These are phyloP conservation scores for Auanema freiburgensis DNA, from an alignment of 2,888 invertebrate species.

Conservation along the genomic window DNA sequence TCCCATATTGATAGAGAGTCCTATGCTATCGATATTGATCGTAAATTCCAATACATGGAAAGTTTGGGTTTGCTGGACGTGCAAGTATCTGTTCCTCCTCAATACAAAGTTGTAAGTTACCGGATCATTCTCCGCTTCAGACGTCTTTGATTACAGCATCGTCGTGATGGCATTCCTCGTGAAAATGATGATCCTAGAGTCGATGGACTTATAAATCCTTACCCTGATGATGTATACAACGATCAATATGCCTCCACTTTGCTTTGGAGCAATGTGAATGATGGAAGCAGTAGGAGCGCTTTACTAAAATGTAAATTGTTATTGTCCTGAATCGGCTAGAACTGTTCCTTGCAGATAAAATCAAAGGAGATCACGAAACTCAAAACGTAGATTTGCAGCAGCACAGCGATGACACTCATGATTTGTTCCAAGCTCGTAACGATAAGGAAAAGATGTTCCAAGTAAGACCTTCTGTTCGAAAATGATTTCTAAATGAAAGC, in stretches of 20 bases:
- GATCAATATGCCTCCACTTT: constrained; percentile 5
- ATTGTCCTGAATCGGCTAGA: not conserved
- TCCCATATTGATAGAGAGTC: constrained; percentile 32
- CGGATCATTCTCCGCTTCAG: not conserved
- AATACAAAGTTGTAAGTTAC: constrained; percentile 42
- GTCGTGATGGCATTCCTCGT: constrained; percentile 4
- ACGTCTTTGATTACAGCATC: not conserved
- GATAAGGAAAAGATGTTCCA: constrained; percentile 29
- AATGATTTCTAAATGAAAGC: not conserved
- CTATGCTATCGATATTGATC: constrained; percentile 51
- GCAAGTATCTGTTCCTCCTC: constrained; percentile 46
- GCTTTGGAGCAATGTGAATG: constrained; percentile 20
- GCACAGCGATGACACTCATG: constrained; percentile 20
- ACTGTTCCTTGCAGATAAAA: constrained; percentile 9
- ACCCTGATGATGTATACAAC: constrained; percentile 13
- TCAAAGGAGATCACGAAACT: constrained; percentile 21
- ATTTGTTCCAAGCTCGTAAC: constrained; percentile 25
- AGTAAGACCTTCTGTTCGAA: constrained; percentile 4
- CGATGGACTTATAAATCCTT: constrained; percentile 23
- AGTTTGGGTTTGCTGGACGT: constrained; percentile 55
- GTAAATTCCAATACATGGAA: constrained; percentile 42
- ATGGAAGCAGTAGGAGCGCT: constrained; percentile 6
- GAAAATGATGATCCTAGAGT: constrained; percentile 15
- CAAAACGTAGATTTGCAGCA: constrained; percentile 15
- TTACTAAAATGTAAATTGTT: constrained; percentile 15